Base-by-base conservation (phyloP, 2,888 invertebrate species). In the Barypeithes pellucidus region DNA sequence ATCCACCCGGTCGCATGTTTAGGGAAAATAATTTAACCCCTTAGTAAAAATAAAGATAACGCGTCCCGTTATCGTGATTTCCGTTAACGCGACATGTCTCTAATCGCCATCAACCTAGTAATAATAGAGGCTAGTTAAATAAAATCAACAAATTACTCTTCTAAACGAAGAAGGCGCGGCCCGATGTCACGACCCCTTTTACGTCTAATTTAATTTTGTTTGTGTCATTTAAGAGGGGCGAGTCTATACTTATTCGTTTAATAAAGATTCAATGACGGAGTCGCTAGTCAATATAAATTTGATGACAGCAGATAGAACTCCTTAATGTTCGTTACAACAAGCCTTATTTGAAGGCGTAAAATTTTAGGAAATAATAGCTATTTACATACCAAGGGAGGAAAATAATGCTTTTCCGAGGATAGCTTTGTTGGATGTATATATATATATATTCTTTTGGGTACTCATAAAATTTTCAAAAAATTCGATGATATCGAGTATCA, bases 131-230 rank as follows among this genome's bases (percentile, higher is more conserved):
- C 73, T 61, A 66, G 65, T 73, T 69, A 69, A 73, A 69, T 73
- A 74, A 70, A 74, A 74, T 70, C 66, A 62, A 71, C 70, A 70
- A 74, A 74, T 74, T 74, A 70, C 70, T 74, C 43, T 65, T 61
- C 70, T 57, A 71, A 74, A 70, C 71, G 74, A 71, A 70, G 66
- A 67, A 74, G 74, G 74, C 63, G 74, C 67, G 74, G 52, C 66
- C 16, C 65, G 47, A 61, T 66, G 73, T 73, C 69, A 70, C 65
- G 69, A 66, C 73, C 69, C 69, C 54, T 67, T 67, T 72, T 73
- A 66, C 66, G 65, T 73, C 69, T 73, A 73, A 73, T 73, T 73
- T 65, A 73, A 73, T 73, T 73, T 69, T 73, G 73, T 73, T 73
- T 73, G 73, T 73, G 59, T 73, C 73, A 60, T 73, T 65, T 68